These are phyloP conservation scores for Olivierus martensii DNA, from an alignment of 1,140 invertebrate genomes.

Conservation along the genomic window DNA sequence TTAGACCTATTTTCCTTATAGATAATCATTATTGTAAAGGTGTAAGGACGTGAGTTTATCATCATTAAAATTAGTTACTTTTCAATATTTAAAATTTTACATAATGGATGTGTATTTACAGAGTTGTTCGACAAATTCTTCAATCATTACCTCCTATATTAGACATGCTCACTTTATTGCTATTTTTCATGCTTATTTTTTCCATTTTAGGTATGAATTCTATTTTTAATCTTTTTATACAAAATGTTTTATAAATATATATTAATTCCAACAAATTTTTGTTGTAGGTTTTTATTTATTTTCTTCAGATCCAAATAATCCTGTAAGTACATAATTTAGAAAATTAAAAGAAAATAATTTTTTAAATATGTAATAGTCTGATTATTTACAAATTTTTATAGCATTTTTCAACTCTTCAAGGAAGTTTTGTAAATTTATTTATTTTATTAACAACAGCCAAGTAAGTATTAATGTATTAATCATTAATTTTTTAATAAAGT, in stretches of 20 bases:
- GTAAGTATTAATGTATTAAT: slow-evolving; percentile 40
- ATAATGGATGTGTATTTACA: slow-evolving; percentile 16
- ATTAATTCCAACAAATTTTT: not conserved
- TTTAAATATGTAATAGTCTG: too few relatives aligned
- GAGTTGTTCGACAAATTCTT: slow-evolving; percentile 41
- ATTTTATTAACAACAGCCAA: slow-evolving; percentile 82
- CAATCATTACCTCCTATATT: slow-evolving; percentile 76
- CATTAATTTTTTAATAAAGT: not conserved
- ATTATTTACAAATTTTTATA: too few relatives aligned
- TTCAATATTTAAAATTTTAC: not conserved
- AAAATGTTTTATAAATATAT: not conserved
- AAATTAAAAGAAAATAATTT: too few relatives aligned
- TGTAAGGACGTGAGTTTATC: slow-evolving; percentile 34
- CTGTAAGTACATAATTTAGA: slow-evolving; percentile 26
- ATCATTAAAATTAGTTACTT: not conserved
- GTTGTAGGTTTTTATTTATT: slow-evolving; percentile 60
- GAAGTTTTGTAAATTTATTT: slow-evolving; percentile 79
- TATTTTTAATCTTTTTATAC: not conserved
- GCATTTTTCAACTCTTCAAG: slow-evolving; percentile 37
- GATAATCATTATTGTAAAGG: slow-evolving; percentile 69
- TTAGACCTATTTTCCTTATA: slow-evolving; percentile 78
- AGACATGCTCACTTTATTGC: slow-evolving; percentile 68
- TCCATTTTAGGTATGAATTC: slow-evolving; percentile 43
- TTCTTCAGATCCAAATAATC: slow-evolving; percentile 47
- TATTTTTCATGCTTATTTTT: slow-evolving; percentile 77